These are phyloP conservation scores for Catajapyx aquilonaris DNA, from an alignment of 1,140 invertebrate genomes.

Conservation along the genomic window DNA sequence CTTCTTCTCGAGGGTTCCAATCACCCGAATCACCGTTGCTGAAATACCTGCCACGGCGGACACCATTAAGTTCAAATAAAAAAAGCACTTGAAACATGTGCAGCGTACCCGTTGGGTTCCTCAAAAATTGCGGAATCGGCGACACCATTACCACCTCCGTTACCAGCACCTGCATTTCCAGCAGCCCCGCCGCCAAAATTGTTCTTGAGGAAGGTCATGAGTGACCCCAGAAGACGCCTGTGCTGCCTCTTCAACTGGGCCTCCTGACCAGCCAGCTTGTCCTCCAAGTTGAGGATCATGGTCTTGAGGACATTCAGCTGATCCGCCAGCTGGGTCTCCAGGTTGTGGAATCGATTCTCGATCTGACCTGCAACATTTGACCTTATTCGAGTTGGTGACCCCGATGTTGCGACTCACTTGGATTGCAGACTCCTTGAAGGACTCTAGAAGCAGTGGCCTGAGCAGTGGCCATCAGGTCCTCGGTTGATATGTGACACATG, in stretches of 20 bases:
- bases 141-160: too few relatives aligned
- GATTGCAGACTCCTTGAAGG: slow-evolving; percentile 23
- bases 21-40: too few relatives aligned
- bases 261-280: slow-evolving; percentile 18
- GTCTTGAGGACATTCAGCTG: slow-evolving; percentile 18
- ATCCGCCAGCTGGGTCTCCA: slow-evolving; percentile 16
- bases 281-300: slow-evolving; percentile 17
- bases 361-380: slow-evolving; percentile 17
- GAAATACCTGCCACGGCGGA: too few relatives aligned
- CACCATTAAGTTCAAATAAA: too few relatives aligned
- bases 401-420: slow-evolving; percentile 18
- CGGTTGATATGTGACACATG: slow-evolving; percentile 21
- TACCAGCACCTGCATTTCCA: too few relatives aligned
- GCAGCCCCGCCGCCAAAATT: too few relatives aligned
- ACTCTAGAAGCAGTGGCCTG: slow-evolving; percentile 23
- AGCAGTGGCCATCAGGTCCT: slow-evolving; percentile 23
- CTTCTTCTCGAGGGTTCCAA: slow-evolving; percentile 10
- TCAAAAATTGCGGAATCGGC: too few relatives aligned
- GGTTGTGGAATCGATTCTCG: slow-evolving; percentile 16
- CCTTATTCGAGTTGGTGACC: too few relatives aligned
- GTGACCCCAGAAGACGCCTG: slow-evolving; percentile 1
- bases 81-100: too few relatives aligned
- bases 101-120: too few relatives aligned
- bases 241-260: slow-evolving; percentile 13
- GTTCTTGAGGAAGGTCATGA: too few relatives aligned